Conservation (phyloP, 2,797 vertebrate species). For the Acrossocheilus fasciatus region DNA sequence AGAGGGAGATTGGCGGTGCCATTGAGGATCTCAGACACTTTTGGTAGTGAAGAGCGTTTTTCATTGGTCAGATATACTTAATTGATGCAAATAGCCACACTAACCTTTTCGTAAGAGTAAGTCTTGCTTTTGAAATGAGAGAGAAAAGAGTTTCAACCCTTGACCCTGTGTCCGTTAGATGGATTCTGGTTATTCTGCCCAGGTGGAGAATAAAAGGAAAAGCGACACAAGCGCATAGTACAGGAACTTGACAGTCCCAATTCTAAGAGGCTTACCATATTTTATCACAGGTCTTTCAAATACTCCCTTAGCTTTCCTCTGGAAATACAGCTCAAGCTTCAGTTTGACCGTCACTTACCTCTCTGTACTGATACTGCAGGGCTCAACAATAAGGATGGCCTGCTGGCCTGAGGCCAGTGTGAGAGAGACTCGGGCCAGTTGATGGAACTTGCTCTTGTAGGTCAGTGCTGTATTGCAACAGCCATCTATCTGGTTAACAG, state of each 20-base stretch:
- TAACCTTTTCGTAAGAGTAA: neutral
- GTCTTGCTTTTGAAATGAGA: neutral
- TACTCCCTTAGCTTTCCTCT: constrained; percentile 1
- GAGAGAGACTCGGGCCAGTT: neutral
- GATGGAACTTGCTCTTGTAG: neutral
- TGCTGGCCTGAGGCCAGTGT: neutral
- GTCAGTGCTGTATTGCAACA: neutral
- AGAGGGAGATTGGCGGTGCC: constrained; percentile 4
- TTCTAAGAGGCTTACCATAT: constrained; percentile 51
- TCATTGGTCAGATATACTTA: neutral
- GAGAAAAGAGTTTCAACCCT: constrained; percentile 11
- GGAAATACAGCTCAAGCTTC: constrained; percentile 26
- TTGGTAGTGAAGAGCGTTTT: neutral
- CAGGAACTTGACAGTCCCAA: constrained; percentile 29
- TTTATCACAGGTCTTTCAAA: constrained; percentile 38
- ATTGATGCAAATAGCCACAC: constrained; percentile 7
- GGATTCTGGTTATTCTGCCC: neutral
- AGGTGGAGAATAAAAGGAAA: constrained; percentile 18
- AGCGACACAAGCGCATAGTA: constrained; percentile 9
- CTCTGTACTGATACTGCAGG: neutral
- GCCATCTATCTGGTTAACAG: neutral
- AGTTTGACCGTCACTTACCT: constrained; percentile 33
- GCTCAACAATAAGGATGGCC: constrained; percentile 16
- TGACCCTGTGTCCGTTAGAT: neutral
- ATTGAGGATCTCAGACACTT: constrained; percentile 21